Conservation (phyloP, 2,113 vertebrate genomes). For the Percopsis transmontana region DNA sequence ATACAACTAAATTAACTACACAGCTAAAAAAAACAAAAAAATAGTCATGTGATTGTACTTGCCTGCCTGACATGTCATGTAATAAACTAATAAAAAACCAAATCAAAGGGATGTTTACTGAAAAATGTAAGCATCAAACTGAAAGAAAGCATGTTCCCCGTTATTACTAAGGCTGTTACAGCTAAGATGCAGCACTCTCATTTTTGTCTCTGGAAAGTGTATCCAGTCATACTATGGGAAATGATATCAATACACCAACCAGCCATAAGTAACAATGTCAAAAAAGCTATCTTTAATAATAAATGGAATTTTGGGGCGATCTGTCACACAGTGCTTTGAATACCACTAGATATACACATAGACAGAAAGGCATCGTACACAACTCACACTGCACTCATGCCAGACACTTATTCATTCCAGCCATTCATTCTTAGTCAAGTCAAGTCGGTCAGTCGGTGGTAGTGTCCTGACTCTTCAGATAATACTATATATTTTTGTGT, state of each 20-base stretch:
- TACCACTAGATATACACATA: background rate
- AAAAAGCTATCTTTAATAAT: background rate
- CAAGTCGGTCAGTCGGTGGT: too few species aligned
- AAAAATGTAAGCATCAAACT: too few species aligned
- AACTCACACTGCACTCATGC: background rate
- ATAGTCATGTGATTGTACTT: too few species aligned
- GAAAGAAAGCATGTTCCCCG: background rate
- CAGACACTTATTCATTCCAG: background rate
- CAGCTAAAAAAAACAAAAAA: too few species aligned
- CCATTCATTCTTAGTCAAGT: background rate
- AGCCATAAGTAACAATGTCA: background rate
- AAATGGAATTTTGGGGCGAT: background rate
- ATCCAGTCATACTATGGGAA: conserved; percentile 15
- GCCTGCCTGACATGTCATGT: too few species aligned
- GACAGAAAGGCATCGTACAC: too few species aligned
- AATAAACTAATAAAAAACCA: too few species aligned
- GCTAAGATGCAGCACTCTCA: background rate
- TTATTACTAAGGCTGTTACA: background rate
- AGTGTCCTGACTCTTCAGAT: too few species aligned
- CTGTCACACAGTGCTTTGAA: background rate
- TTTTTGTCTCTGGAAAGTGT: background rate
- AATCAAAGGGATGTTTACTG: too few species aligned
- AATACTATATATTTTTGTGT: too few species aligned
- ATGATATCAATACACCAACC: background rate
- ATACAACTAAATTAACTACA: too few species aligned